phyloP scores from a whole-genome alignment of 2,113 vertebrate species.

The Hemibagrus wyckioides region DNA sequence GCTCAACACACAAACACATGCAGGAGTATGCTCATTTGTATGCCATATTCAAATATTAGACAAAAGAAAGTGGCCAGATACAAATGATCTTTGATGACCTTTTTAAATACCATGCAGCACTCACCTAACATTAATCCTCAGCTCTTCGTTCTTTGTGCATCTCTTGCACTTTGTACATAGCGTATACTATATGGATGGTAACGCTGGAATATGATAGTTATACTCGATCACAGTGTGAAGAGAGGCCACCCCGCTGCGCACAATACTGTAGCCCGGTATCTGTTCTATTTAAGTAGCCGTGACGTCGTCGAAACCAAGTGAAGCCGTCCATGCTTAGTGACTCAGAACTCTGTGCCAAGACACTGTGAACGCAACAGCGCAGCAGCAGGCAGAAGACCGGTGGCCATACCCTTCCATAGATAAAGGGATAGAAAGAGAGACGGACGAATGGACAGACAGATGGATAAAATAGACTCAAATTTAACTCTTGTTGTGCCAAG shows the following conservation, averaged over 20 bases:
- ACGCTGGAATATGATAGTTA: not conserved
- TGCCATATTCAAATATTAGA: slow-evolving; percentile 2
- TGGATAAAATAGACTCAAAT: not conserved
- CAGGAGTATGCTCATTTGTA: not conserved
- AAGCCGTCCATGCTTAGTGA: slow-evolving; percentile 60
- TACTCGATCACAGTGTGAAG: slow-evolving; percentile 10
- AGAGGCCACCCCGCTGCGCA: not conserved
- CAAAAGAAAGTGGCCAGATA: not conserved
- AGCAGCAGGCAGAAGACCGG: slow-evolving; percentile 58
- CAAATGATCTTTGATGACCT: not conserved
- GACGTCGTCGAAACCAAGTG: slow-evolving; percentile 30
- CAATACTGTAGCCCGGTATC: slow-evolving; percentile 10
- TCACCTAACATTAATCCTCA: not conserved
- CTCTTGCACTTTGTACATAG: not conserved
- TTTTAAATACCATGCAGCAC: not conserved
- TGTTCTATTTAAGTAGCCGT: slow-evolving; percentile 40
- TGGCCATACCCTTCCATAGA: slow-evolving; percentile 54
- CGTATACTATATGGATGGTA: not conserved
- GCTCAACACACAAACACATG: not conserved
- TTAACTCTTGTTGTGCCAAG: slow-evolving; percentile 6
- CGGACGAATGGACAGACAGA: no score
- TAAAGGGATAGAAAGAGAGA: no score
- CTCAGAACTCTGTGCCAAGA: slow-evolving; percentile 70
- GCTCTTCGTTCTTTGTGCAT: not conserved
- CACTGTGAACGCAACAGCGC: slow-evolving; percentile 55